A percentile compares a stretch with the other conserved stretches of the same genome.
Evolutionary conservation across 2,797 vertebrate species (phyloP).

Genomic region (Alectoris magna): DNA sequence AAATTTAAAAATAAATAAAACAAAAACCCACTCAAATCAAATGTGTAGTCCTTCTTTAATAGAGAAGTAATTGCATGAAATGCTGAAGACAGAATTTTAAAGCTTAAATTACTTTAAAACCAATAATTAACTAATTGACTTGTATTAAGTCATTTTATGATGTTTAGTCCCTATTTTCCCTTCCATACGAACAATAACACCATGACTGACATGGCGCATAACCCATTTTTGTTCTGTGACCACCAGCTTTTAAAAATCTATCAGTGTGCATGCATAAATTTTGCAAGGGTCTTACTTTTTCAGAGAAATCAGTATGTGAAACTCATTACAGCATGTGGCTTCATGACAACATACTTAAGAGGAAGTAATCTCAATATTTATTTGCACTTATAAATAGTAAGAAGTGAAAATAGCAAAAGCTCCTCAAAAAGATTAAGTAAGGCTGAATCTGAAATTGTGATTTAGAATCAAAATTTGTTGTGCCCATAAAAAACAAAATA

Average conservation of each 20-base stretch:
- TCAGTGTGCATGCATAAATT: background rate
- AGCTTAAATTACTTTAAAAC: constrained; percentile 12
- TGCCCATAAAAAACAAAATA: constrained; percentile 42
- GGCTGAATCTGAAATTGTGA: constrained; percentile 30
- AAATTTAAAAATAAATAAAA: constrained; percentile 26
- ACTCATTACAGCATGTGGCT: background rate
- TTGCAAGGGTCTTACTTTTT: constrained; percentile 8
- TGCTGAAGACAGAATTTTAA: constrained; percentile 25
- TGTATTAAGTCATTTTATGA: background rate
- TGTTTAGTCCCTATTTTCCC: constrained; percentile 6
- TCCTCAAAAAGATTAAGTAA: background rate
- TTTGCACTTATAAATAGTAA: background rate
- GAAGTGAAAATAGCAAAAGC: background rate
- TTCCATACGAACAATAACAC: background rate
- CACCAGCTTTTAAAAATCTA: constrained; percentile 10
- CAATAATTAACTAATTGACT: background rate
- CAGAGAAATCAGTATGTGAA: background rate
- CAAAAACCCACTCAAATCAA: background rate
- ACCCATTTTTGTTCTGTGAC: background rate
- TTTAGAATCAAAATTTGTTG: constrained; percentile 62
- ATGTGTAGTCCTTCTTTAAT: constrained; percentile 22
- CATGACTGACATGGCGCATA: background rate
- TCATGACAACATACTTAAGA: background rate
- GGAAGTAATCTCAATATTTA: constrained; percentile 48
- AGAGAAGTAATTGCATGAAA: constrained; percentile 17